These are phyloP conservation scores for Prunella strophiata DNA, from an alignment of 2,797 vertebrate genomes.

Conservation along the genomic window DNA sequence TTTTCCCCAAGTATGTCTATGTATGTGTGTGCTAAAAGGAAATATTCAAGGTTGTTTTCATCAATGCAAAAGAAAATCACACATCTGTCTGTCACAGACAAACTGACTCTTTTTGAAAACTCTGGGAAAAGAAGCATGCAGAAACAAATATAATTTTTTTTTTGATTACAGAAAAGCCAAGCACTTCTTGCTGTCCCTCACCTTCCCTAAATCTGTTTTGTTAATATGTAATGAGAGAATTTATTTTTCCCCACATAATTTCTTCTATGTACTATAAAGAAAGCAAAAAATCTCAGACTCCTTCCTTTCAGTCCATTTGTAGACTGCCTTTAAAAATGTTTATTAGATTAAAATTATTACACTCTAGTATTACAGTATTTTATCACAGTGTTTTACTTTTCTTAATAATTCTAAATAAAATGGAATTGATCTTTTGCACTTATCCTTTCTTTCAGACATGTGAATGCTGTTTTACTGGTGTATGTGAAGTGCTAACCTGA, in stretches of 20 bases:
- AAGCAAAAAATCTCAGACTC: background rate
- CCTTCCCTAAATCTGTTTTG: background rate
- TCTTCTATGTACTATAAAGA: background rate
- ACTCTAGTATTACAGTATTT: background rate
- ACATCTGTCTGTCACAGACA: accelerated
- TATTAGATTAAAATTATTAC: background rate
- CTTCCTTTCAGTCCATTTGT: background rate
- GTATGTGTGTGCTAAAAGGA: background rate
- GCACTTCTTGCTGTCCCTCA: background rate
- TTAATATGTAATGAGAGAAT: background rate
- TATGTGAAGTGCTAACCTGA: background rate
- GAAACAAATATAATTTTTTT: background rate
- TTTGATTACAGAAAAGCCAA: background rate
- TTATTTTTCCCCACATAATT: accelerated
- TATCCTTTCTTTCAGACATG: background rate
- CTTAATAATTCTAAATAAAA: background rate
- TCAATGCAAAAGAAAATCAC: background rate
- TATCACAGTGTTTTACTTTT: background rate
- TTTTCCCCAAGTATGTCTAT: background rate
- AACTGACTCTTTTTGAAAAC: background rate
- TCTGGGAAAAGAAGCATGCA: background rate
- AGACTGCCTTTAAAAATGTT: background rate
- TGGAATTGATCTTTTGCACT: background rate
- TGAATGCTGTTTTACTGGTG: background rate
- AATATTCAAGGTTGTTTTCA: background rate